These are phyloP conservation scores for Cheilosia scutellata DNA, from an alignment of 2,888 invertebrate species.

Conservation along the genomic window DNA sequence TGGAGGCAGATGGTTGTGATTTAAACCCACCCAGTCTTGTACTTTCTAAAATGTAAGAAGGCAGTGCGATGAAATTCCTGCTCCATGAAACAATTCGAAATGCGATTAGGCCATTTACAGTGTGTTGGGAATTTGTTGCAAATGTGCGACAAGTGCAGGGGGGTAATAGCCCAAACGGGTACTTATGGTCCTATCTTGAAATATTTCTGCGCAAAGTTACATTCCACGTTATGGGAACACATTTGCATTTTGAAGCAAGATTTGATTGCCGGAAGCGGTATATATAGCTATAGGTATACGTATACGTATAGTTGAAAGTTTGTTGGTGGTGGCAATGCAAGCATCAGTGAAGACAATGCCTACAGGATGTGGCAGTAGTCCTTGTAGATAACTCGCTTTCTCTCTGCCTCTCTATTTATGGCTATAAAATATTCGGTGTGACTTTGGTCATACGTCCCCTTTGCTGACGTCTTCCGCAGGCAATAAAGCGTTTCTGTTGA, in stretches of 20 bases:
- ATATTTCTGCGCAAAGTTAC: constrained; percentile 11
- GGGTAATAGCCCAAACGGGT: constrained; percentile 31
- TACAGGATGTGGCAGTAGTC: constrained; percentile 51
- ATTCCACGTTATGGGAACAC: constrained; percentile 11
- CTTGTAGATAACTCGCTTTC: constrained; percentile 28
- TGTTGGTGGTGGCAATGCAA: constrained; percentile 40
- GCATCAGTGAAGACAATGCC: constrained; percentile 40
- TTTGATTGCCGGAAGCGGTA: constrained; percentile 46
- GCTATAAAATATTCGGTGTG: constrained; percentile 1
- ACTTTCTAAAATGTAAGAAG: constrained; percentile 6
- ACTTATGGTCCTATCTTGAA: constrained; percentile 37
- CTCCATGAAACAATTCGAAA: constrained; percentile 13
- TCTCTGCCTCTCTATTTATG: neutral
- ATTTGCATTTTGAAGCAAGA: constrained; percentile 5
- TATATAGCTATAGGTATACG: neutral
- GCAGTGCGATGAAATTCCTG: constrained; percentile 20
- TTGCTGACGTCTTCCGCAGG: neutral
- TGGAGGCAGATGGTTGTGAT: constrained; percentile 53
- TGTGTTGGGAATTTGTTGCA: constrained; percentile 21
- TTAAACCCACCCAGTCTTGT: neutral
- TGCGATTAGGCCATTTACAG: constrained; percentile 33
- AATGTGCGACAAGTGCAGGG: constrained; percentile 17
- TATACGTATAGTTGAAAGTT: constrained; percentile 23
- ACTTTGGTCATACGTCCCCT: neutral
- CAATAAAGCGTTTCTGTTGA: neutral